Percentiles rank a stretch among this genome's conserved stretches.
phyloP scores from a whole-genome alignment of 2,113 vertebrate genomes.

The Entosphenus tridentatus region DNA sequence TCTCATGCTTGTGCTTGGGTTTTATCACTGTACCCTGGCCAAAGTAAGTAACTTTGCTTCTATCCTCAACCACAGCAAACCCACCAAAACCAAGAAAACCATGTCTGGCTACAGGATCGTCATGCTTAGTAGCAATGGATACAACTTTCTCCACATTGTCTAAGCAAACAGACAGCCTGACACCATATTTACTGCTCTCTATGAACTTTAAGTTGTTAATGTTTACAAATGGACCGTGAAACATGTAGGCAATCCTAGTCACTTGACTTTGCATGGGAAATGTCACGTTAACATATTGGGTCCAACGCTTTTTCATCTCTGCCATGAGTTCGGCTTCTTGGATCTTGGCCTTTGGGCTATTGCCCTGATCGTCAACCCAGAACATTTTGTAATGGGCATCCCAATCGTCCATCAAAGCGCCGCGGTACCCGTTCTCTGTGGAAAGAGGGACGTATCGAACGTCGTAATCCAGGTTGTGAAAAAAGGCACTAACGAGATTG shows the following conservation, averaged over 20 bases:
- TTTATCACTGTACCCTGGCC: constrained; percentile 45
- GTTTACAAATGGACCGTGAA: constrained; percentile 75
- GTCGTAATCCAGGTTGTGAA: constrained; percentile 95
- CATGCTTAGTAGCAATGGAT: constrained; percentile 60
- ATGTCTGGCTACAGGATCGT: constrained; percentile 42
- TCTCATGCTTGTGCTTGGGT: constrained; percentile 17
- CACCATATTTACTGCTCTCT: constrained; percentile 46
- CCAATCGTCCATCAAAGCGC: constrained; percentile 96
- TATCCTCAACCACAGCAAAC: constrained; percentile 48
- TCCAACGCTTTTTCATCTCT: constrained; percentile 96
- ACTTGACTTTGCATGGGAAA: constrained; percentile 37
- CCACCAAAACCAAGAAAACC: constrained; percentile 71
- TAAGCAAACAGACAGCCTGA: constrained; percentile 42
- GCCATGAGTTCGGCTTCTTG: constrained; percentile 90
- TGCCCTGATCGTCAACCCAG: constrained; percentile 65
- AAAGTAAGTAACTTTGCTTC: constrained; percentile 38
- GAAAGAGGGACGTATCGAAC: constrained; percentile 70
- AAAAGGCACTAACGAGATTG: constrained; percentile 62
- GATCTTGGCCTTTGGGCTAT: constrained; percentile 54
- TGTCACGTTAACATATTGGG: constrained; percentile 83
- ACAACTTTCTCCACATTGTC: constrained; percentile 56
- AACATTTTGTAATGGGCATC: constrained; percentile 98
- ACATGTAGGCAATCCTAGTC: constrained; percentile 56
- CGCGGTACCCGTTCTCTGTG: constrained; percentile 51
- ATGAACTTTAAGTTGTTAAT: constrained; percentile 50